Percentiles rank a stretch among this genome's conserved stretches.
phyloP scores from a whole-genome alignment of 2,888 invertebrate species.

The Heliconius ismenius region DNA sequence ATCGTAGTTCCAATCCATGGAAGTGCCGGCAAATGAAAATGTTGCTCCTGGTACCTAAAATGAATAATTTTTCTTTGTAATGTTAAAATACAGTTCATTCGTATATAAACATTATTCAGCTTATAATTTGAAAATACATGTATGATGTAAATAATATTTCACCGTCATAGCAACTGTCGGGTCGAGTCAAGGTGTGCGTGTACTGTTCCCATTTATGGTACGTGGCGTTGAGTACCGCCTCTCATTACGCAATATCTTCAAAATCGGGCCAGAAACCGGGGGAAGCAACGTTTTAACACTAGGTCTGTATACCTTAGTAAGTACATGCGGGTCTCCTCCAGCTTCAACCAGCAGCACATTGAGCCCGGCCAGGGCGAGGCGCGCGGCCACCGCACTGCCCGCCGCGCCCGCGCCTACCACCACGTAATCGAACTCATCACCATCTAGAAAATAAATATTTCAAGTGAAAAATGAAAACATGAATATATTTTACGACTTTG shows the following conservation, averaged over 20 bases:
- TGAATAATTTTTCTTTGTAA: background rate
- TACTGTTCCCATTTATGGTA: too few species aligned
- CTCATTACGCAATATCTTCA: background rate
- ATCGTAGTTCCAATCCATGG: conserved; percentile 59
- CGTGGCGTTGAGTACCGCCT: too few species aligned
- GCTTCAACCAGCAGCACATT: conserved; percentile 62
- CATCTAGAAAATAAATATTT: conserved; percentile 49
- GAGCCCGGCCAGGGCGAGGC: conserved; percentile 57
- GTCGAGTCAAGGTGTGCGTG: too few species aligned
- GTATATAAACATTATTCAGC: too few species aligned
- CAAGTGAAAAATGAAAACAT: too few species aligned
- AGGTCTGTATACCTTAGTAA: conserved; percentile 49
- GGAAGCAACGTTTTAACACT: background rate
- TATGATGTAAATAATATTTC: too few species aligned
- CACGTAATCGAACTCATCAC: conserved; percentile 71
- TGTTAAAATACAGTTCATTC: too few species aligned
- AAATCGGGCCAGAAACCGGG: too few species aligned
- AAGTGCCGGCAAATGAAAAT: conserved; percentile 51
- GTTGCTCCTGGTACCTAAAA: conserved; percentile 57
- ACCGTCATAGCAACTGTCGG: too few species aligned
- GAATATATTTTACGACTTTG: too few species aligned
- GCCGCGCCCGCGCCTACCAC: conserved; percentile 76
- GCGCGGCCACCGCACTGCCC: conserved; percentile 56
- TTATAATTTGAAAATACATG: too few species aligned
- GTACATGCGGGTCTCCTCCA: conserved; percentile 53